Evolutionary conservation across 2,797 vertebrate genomes (phyloP).

Genomic region (Delichon dasypus): DNA sequence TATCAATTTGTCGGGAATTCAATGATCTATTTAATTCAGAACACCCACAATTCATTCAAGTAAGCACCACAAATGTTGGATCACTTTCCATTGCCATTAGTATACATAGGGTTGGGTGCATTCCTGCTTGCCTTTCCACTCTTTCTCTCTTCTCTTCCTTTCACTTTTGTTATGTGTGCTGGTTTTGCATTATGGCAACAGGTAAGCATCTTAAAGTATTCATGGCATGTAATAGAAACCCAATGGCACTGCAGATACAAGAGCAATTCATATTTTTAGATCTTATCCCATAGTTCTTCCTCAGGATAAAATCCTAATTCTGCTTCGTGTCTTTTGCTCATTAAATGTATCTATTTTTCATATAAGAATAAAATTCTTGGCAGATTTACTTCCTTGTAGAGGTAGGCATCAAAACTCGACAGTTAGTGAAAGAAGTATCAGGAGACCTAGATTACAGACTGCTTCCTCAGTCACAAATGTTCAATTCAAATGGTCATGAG

Average conservation of each 20-base stretch:
- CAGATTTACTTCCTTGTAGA: neutral
- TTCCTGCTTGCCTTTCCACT: neutral
- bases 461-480: slow-evolving; percentile 1
- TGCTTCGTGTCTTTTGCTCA: neutral
- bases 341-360: neutral
- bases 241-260: neutral
- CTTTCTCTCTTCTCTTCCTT: neutral
- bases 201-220: neutral
- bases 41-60: neutral
- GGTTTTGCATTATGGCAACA: neutral
- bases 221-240: neutral
- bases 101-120: neutral
- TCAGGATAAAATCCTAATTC: neutral
- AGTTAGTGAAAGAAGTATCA: neutral
- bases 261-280: neutral
- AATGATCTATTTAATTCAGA: neutral
- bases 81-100: neutral
- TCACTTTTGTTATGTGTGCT: neutral
- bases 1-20: neutral
- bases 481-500: slow-evolving; percentile 65
- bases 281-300: neutral
- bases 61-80: neutral
- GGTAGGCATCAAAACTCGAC: neutral
- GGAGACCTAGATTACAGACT: neutral
- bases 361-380: neutral